Base-by-base conservation (phyloP, 2,888 invertebrate species). In the Diloba caeruleocephala region DNA sequence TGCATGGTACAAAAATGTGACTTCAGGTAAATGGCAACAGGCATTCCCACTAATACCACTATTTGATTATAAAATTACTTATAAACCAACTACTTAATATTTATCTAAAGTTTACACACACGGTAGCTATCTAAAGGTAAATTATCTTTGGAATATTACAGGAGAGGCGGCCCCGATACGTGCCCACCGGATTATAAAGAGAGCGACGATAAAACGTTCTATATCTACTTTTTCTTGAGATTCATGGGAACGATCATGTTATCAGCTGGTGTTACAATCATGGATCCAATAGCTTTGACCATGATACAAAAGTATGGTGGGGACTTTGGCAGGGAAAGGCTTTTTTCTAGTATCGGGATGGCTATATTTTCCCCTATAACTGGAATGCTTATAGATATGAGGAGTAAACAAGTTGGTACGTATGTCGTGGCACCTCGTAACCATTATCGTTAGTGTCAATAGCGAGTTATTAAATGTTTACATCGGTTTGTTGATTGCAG, bases 251-350 rank as follows among this genome's bases (percentile, higher is more conserved):
- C 97, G 21, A 96, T 97, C 3, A 96, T 97, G 95, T 92, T 97
- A 78, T 96, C 96, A 3, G 97, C 97, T 19, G 96, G 97, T n/a
- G 96, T 97, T 0, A 97, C 97, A 8, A 96, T 98, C 46, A 96
- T 98, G 95, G 98, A 98, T 87, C 97, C 98, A 0, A 97, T 98
- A 60, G 97, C 97, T 0, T 89, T 98, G 58, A 97, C 96, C 8
- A 96, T 97, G 95, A 97, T 98, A 65, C 97, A 97, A 83, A 96
- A 96, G 79, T 96, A 96, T 76, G 96, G 96, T 0, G 97, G 97
- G 0, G 97, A 97, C 82, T 97, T 97, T 82, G 97, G 97, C 0
- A 94, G 96, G 74, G 97, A 97, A 81, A 94, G 97, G 72, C 88
- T 97, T 26, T 97, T 97, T 87, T 96, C 97, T 6, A 97, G 96